Base-by-base conservation (phyloP, 1,140 invertebrate genomes). In the Caerostris darwini region DNA sequence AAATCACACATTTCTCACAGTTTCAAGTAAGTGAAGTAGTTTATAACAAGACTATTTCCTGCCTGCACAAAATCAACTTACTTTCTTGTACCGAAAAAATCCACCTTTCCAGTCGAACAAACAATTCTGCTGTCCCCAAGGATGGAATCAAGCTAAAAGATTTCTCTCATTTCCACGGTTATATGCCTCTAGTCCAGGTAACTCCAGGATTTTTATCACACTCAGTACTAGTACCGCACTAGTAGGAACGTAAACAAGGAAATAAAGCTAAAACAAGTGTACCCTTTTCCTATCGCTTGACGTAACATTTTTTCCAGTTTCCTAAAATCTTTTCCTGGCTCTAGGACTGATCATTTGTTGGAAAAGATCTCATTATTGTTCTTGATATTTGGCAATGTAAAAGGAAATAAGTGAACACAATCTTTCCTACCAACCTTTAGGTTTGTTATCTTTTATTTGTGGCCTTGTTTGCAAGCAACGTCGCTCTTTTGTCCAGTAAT, bases 371-470 rank as follows among this genome's bases (percentile, higher is more conserved):
- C 34, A 77, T 77, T 77, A 77, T 34, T 77, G 14, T 34, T 77
- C 34, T 77, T 12, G 71, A 77, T 53, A 7, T 77, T 34, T 53
- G 5, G 7, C 50, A 53, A 50, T 77, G 71, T 50, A 77, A 77
- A 77, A 2, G 34, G 53, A 77, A 77, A 77, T 77, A 77, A 77
- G 71, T 77, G 83, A 50, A 59, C 83, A 10, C 10, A n/a, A 34
- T 88, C 34, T 57, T 64, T 88, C 64, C 50, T 88, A 17, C 61
- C 19, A 14, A 34, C n/a, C 7, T 67, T 17, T 17, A 3, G 86
- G 59, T 88, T 88, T 88, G 86, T 88, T 88, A 88, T 88, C 86
- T 67, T 88, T 88, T 88, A 88, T 88, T 88, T 88, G 86, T n/a
- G 86, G 86, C 61, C 86, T 64, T 88, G 58, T 88, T 88, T 64